Percentiles rank a stretch among this genome's conserved stretches.
phyloP scores from a whole-genome alignment of 2,888 invertebrate species.

The Mesorhabditis sp. region DNA sequence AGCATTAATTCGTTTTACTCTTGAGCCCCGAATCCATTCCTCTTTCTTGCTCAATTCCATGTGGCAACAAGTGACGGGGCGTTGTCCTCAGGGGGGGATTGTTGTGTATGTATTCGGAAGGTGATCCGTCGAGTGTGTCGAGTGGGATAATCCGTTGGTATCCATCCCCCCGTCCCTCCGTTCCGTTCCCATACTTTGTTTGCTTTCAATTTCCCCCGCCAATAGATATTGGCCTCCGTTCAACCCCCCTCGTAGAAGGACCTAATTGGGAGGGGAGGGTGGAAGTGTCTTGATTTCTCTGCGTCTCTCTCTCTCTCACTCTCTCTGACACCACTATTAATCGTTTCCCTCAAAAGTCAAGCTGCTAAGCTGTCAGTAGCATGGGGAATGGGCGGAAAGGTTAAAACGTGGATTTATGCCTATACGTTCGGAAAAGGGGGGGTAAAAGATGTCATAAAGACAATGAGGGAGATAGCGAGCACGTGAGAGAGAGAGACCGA shows the following conservation, averaged over 20 bases:
- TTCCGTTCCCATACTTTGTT: constrained; percentile 2
- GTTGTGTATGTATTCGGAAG: constrained; percentile 17
- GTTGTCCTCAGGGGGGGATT: constrained; percentile 14
- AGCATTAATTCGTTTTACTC: too few species aligned
- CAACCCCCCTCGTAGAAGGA: not conserved
- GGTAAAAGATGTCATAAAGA: too few species aligned
- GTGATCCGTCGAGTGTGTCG: not conserved
- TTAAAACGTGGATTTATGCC: too few species aligned
- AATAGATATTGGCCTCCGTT: not conserved
- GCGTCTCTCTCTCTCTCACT: not conserved
- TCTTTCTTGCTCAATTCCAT: not conserved
- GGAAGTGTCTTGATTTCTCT: too few species aligned
- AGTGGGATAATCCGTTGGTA: not conserved
- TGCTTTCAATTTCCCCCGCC: constrained; percentile 2
- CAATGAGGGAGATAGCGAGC: too few species aligned
- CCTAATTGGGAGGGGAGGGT: too few species aligned
- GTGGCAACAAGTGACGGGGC: not conserved
- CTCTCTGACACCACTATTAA: not conserved
- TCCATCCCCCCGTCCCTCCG: not conserved
- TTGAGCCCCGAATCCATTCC: not conserved
- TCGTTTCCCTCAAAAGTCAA: not conserved
- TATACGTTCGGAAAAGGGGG: too few species aligned
- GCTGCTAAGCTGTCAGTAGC: not conserved
- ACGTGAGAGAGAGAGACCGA: too few species aligned
- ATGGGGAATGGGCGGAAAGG: not conserved